These are phyloP conservation scores for Osmerus eperlanus DNA, from an alignment of 2,113 vertebrate species.

Conservation along the genomic window DNA sequence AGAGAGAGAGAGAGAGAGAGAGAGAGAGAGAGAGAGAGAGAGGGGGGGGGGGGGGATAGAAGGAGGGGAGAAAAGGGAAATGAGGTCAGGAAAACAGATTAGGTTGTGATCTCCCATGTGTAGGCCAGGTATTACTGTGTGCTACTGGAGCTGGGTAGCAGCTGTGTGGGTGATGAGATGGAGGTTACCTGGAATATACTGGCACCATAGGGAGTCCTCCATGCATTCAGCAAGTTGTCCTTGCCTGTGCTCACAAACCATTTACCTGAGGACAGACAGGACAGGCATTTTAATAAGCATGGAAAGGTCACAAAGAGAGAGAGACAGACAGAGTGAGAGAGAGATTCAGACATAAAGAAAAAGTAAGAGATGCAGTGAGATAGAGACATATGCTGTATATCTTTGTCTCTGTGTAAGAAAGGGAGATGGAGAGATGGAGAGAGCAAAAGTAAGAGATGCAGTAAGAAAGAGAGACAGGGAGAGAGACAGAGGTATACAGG, in stretches of 20 bases:
- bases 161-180: background rate
- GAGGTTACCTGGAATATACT: slow-evolving; percentile 93
- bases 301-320: background rate
- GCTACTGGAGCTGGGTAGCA: background rate
- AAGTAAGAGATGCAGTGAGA: background rate
- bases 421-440: no score
- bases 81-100: background rate
- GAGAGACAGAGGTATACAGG: background rate
- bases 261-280: slow-evolving; percentile 77
- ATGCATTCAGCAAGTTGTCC: slow-evolving; percentile 95
- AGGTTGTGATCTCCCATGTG: background rate
- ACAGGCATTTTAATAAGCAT: background rate
- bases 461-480: background rate
- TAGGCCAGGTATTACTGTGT: background rate
- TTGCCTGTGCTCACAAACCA: slow-evolving; percentile 99
- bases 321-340: background rate
- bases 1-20: background rate
- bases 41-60: background rate
- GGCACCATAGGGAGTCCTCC: slow-evolving; percentile 94
- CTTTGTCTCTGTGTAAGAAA: no score
- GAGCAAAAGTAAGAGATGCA: no score
- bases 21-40: background rate
- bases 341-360: background rate
- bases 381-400: background rate
- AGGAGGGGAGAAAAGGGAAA: background rate